phyloP scores from a whole-genome alignment of 2,797 vertebrate species.

The Rhinoraja longicauda region DNA sequence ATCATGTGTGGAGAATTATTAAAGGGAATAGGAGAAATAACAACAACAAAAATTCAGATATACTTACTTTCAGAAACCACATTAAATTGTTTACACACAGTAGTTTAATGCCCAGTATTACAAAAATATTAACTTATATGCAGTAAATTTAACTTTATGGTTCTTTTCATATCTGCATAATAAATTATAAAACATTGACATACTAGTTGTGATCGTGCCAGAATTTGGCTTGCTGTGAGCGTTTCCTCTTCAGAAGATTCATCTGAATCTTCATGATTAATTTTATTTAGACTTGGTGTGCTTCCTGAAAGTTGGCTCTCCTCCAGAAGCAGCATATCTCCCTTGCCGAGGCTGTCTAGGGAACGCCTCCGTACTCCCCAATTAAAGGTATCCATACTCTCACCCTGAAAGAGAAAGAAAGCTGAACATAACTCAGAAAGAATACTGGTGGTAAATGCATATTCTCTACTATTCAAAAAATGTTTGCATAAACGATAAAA shows the following conservation, averaged over 20 bases:
- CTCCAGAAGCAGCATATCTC: constrained; percentile 79
- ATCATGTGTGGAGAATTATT: background rate
- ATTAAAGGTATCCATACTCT: constrained; percentile 96
- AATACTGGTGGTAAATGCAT: background rate
- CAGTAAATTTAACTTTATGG: background rate
- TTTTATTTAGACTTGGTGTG: constrained; percentile 82
- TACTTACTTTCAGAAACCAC: background rate
- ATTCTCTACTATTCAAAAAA: background rate
- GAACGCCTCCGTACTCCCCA: constrained; percentile 95
- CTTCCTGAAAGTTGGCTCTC: constrained; percentile 89
- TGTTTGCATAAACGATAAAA: background rate
- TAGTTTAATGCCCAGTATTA: background rate
- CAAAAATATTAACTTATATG: background rate
- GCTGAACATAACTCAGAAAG: constrained; percentile 33
- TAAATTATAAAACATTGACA: background rate
- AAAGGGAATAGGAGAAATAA: background rate
- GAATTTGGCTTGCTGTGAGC: constrained; percentile 85
- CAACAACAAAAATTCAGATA: background rate
- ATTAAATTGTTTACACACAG: background rate
- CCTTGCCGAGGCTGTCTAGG: constrained; percentile 89
- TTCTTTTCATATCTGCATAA: background rate
- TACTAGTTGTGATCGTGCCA: constrained; percentile 77
- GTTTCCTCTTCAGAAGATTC: constrained; percentile 94
- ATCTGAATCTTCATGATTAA: constrained; percentile 81
- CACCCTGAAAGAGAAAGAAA: constrained; percentile 68